These are phyloP conservation scores for Rallus limicola DNA, from an alignment of 2,113 vertebrate species.

Conservation along the genomic window DNA sequence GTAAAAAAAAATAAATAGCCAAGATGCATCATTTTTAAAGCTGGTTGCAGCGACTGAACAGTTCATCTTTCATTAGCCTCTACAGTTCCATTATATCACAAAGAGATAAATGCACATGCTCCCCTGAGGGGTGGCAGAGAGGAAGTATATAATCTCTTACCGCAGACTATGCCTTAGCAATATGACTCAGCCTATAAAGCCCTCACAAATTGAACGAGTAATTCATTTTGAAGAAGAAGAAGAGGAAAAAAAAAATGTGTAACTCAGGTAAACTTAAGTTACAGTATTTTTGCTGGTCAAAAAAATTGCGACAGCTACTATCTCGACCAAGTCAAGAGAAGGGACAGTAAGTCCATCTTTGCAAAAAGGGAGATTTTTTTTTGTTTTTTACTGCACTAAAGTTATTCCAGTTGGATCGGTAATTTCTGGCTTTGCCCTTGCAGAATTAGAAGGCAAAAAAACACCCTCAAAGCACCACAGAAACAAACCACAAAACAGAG, in stretches of 20 bases:
- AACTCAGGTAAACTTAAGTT: not conserved
- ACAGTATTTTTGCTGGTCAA: not conserved
- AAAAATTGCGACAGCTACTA: not conserved
- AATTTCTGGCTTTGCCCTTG: not conserved
- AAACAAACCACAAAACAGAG: not conserved
- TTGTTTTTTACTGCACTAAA: not conserved
- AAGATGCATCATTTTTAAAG: not conserved
- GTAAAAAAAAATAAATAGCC: not conserved
- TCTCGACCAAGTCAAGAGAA: not conserved
- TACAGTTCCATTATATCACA: not conserved
- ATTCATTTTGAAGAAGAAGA: not conserved
- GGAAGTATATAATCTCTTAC: not conserved
- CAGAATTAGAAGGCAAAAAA: not conserved
- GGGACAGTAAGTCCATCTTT: not conserved
- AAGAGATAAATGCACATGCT: not conserved
- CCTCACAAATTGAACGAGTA: accelerated
- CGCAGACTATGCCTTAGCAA: not conserved
- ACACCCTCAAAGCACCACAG: not conserved
- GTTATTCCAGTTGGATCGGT: not conserved
- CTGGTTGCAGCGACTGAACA: not conserved
- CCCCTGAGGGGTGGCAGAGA: not conserved
- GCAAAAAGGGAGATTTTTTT: not conserved
- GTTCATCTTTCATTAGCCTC: not conserved
- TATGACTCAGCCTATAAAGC: not conserved
- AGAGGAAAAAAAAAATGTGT: not conserved